Evolutionary conservation across 1,140 invertebrate species (phyloP), one percentile per base, ranked within the genome.

Genomic region (Achroia grisella): DNA sequence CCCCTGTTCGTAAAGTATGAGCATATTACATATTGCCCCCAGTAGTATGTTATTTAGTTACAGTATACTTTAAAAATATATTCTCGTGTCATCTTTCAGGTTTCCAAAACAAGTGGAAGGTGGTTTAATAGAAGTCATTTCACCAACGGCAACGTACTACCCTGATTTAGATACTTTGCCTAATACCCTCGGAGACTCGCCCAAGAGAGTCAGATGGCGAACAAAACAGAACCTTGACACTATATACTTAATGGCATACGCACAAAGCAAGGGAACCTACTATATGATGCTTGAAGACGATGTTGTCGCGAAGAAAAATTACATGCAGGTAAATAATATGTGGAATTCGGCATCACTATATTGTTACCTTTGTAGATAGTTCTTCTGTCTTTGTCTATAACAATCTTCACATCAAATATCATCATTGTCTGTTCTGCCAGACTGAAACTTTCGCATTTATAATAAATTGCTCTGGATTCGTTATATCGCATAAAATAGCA

Each of bases 221-320:
- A 97, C 96, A 1, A 99, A 99, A 73, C 97, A 99, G 81, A 98
- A 98, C 82, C 87, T 98, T 33, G 97, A 99, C 77, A 97, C 95
- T 81, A 93, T 96, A 4, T 99, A 96, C 79, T 87, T 99, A 0
- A 99, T 99, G 97, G 93, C 97, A 52, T 98, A 98, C 75, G 93
- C 93, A 8, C 94, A 96, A 62, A 89, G 90, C 0, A 92, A 92
- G 69, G 93, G 91, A 42, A 93, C 90, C 0, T 95, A 93, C 73
- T 94, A 94, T 58, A 88, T 95, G 10, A 95, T 98, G 89, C 86
- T 99, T 6, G 97, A 99, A 87, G 98, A 99, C 81, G 97, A 99
- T 75, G 95, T 99, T 49, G 87, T 98, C 14, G 93, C 95, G 0
- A 97, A 97, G 75, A 92, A 91, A 2, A 90, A 92, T 49, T 98